A percentile compares a stretch with the other conserved stretches of the same genome.
These are phyloP conservation scores for Andrena bucephala DNA, from an alignment of 2,888 invertebrate genomes.

Conservation along the genomic window DNA sequence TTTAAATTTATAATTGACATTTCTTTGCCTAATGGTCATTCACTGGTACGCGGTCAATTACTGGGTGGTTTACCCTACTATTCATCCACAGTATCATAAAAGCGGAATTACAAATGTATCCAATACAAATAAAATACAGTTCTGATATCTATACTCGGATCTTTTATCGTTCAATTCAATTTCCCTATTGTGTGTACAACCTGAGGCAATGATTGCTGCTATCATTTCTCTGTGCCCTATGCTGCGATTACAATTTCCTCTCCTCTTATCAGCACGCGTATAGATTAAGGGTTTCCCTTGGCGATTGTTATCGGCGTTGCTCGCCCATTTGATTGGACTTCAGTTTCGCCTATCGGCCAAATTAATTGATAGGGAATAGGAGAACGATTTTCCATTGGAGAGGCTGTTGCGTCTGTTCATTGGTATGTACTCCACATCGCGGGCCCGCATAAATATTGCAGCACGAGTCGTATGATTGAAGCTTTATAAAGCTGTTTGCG, in stretches of 20 bases:
- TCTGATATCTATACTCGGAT: too few species aligned
- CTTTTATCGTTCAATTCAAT: neutral
- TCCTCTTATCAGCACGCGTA: neutral
- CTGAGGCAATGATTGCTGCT: neutral
- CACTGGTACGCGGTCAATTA: too few species aligned
- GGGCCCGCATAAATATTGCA: constrained; percentile 17
- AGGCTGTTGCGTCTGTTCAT: constrained; percentile 17
- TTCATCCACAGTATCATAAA: neutral
- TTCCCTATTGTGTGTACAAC: neutral
- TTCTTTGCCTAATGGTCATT: too few species aligned
- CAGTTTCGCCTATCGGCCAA: neutral
- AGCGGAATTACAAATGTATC: neutral
- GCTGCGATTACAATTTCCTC: constrained; percentile 21
- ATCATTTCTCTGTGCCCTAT: constrained; percentile 10
- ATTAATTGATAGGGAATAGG: neutral
- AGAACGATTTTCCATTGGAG: constrained; percentile 12
- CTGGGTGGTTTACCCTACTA: neutral
- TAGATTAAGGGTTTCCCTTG: neutral
- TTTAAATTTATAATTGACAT: too few species aligned
- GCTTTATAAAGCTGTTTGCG: neutral
- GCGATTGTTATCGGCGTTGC: neutral
- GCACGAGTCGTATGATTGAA: constrained; percentile 29
- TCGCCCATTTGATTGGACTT: constrained; percentile 2
- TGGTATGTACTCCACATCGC: constrained; percentile 25
- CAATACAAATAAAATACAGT: too few species aligned